Evolutionary conservation across 2,797 vertebrate genomes (phyloP), one percentile per base, ranked within the genome.

Genomic region (Poeciliopsis paucimaculata): DNA sequence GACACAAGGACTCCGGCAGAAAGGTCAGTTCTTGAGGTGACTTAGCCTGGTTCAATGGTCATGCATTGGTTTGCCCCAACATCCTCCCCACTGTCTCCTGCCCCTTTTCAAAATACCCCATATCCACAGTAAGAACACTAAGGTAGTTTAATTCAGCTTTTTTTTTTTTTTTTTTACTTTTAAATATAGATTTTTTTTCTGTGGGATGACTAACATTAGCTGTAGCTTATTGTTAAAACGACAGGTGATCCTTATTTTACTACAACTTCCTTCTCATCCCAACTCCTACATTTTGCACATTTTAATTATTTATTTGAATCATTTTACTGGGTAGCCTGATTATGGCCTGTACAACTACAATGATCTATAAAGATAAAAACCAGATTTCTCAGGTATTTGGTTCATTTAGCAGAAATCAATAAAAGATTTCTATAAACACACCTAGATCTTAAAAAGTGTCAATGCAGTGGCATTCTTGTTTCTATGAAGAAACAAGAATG

Each of bases 1-100:
- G 98, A 97, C 92, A 88, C 98, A 99, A 99, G 96, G 98, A 99
- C 97, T 98, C 98, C 96, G 98, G 97, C 96, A 98, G 98, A 98
- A 99, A 99, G 98, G 98, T 99, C 97, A 99, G 98, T 99, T 96
- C 95, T 94, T 73, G 77, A 88, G 90, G 87, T 80, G 28, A 41
- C 70, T 79, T 36, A 72, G 82, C 83, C 83, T 84, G 75, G 76
- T 87, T 83, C 89, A 77, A 78, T 84, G 82, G 84, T 91, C 87
- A 82, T 91, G 84, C 92, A 80, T 87, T 90, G 87, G 60, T 89
- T 78, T 77, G 80, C 73, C 77, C 73, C 66, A 2, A 77, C 82
- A 77, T 74, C 68, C 81, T n/a, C 73, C 36, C 26, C 76, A 26
- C 41, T 34, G 2, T 49, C 53, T 6, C 55, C 70, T 53, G 68